Evolutionary conservation across 1,140 invertebrate species (phyloP), one percentile per base, ranked within the genome.

Genomic region (Brachionus rubens): DNA sequence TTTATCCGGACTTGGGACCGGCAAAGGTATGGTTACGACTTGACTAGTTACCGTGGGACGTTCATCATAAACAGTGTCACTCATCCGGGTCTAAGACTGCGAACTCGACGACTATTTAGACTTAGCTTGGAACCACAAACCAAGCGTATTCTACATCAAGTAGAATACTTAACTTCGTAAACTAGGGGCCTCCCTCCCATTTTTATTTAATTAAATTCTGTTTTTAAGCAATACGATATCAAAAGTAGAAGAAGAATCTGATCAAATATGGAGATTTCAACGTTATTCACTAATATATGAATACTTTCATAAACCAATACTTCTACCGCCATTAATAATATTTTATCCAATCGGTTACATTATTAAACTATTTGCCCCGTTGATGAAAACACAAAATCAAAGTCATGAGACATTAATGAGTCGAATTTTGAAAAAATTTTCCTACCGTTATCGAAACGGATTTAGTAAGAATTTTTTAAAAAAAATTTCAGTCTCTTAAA

Each of bases 231-330:
- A 75, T 26, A 75, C 50, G 2, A 50, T 43, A 19, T 14, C 14
- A 16, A 21, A 54, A n/a, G 33, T 75, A 19, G 26, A 75, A 30
- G 33, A 46, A 30, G 72, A 75, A 19, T 54, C 72, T 2, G 72
- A 75, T 21, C 30, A 54, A 33, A 6, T 75, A 7, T 75, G 72
- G 72, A 54, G 14, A 30, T 54, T 28, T 19, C 72, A 75, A 46
- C 28, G 72, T 2, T 75, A 75, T 24, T 75, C n/a, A 10, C 19
- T 75, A 10, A 46, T 75, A 19, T 75, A 54, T 47, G 72, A 75
- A 30, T 75, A 75, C 47, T 56, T 75, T 19, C 48, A 54, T 46
- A 54, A 40, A 9, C 72, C 72, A 16, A 43, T 54, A 26, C 41
- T 75, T 10, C 12, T 24, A n/a, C 50, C 72, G 3, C 72, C 72